A percentile compares a stretch with the other conserved stretches of the same genome.
phyloP scores from a whole-genome alignment of 2,797 vertebrate species.

The Centropyge bicolor region DNA sequence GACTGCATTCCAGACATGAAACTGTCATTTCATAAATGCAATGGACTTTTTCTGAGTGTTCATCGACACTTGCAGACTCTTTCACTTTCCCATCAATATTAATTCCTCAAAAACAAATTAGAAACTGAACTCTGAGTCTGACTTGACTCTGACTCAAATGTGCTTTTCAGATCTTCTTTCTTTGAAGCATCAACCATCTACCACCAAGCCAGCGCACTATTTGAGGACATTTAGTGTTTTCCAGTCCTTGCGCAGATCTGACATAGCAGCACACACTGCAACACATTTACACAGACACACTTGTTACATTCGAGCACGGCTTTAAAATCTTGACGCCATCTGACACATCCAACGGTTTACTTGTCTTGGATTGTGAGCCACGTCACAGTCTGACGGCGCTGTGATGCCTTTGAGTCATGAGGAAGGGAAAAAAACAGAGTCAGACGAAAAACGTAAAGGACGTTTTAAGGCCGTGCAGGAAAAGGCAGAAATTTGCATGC shows the following conservation, averaged over 20 bases:
- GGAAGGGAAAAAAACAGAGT: neutral
- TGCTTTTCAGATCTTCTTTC: slow-evolving; percentile 34
- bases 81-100: slow-evolving; percentile 7
- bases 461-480: slow-evolving; percentile 24
- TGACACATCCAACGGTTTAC: neutral
- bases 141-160: slow-evolving; percentile 13
- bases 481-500: neutral
- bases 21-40: neutral
- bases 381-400: neutral
- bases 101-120: slow-evolving; percentile 31
- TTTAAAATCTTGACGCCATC: neutral
- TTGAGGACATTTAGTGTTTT: neutral
- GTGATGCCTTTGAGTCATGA: slow-evolving; percentile 17
- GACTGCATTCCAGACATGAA: neutral
- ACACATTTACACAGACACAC: neutral
- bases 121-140: slow-evolving; percentile 23
- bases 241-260: no score
- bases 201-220: neutral
- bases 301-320: neutral
- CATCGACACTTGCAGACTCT: accelerated
- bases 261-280: neutral
- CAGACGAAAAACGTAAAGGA: slow-evolving; percentile 9
- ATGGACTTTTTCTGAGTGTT: neutral
- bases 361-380: neutral
- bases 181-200: neutral